phyloP scores from a whole-genome alignment of 1,140 invertebrate genomes.

The Ceratosolen solmsi region DNA sequence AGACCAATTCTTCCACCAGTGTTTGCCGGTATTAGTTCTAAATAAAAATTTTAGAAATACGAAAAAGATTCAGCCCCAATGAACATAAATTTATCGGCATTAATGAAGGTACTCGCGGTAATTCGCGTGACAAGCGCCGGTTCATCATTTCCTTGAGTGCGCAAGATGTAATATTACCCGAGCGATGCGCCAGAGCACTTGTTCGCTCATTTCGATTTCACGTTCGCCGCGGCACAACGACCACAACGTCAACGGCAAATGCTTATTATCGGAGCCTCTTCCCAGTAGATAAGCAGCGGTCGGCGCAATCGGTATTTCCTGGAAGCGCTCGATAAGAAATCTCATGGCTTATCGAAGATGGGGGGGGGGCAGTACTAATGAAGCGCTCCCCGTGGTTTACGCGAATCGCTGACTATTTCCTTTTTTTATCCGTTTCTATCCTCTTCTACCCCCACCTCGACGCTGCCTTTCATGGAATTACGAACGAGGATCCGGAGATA shows the following conservation, averaged over 20 bases:
- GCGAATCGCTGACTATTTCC: background rate
- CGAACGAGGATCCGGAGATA: background rate
- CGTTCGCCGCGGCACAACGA: background rate
- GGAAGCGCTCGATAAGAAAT: constrained; percentile 44
- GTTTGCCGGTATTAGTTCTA: too few species aligned
- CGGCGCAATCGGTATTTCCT: constrained; percentile 30
- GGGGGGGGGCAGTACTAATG: background rate
- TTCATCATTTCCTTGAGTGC: background rate
- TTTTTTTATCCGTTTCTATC: background rate
- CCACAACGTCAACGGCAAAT: background rate
- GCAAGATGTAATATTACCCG: background rate
- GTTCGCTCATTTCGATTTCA: constrained; percentile 21
- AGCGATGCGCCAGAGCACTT: background rate
- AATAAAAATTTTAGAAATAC: too few species aligned
- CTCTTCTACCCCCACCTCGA: background rate
- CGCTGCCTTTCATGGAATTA: background rate
- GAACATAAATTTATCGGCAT: background rate
- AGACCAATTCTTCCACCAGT: too few species aligned
- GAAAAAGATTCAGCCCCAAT: background rate
- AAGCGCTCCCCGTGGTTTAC: background rate
- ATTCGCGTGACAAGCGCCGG: background rate
- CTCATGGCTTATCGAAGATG: constrained; percentile 18
- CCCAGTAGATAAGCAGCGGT: constrained; percentile 15
- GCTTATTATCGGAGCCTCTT: constrained; percentile 30
- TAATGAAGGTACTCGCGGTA: background rate